Evolutionary conservation across 2,888 invertebrate genomes (phyloP).

Genomic region (Lamellibrachia satsuma): DNA sequence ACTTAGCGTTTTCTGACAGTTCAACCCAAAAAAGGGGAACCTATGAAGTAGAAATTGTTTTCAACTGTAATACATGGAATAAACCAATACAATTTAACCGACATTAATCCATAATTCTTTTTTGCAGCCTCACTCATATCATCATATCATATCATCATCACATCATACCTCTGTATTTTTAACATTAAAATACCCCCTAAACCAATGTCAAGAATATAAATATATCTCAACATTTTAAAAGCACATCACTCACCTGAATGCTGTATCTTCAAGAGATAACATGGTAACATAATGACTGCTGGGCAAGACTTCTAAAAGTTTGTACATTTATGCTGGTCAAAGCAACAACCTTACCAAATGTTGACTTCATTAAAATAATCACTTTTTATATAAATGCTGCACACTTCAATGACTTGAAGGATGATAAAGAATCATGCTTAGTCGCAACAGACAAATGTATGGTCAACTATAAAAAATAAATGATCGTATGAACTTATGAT

Average conservation of each 20-base stretch:
- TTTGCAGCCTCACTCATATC: neutral
- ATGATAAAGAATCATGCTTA: neutral
- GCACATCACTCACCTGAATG: neutral
- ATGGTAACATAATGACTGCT: neutral
- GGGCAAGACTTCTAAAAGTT: neutral
- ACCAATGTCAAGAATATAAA: neutral
- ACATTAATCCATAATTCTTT: neutral
- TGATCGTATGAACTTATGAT: neutral
- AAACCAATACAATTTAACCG: neutral
- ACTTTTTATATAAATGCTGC: neutral
- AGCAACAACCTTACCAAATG: neutral
- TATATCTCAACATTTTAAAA: neutral
- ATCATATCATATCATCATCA: neutral
- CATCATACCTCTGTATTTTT: neutral
- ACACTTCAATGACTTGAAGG: neutral
- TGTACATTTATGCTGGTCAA: neutral
- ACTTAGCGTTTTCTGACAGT: neutral
- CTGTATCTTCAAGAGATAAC: neutral
- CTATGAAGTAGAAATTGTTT: neutral
- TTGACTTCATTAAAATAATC: neutral
- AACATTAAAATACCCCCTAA: neutral
- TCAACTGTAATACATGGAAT: neutral
- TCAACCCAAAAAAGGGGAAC: neutral
- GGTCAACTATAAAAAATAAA: neutral
- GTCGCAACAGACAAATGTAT: neutral